Base-by-base conservation (phyloP, 1,140 invertebrate genomes). In the Polypedilum vanderplanki region DNA sequence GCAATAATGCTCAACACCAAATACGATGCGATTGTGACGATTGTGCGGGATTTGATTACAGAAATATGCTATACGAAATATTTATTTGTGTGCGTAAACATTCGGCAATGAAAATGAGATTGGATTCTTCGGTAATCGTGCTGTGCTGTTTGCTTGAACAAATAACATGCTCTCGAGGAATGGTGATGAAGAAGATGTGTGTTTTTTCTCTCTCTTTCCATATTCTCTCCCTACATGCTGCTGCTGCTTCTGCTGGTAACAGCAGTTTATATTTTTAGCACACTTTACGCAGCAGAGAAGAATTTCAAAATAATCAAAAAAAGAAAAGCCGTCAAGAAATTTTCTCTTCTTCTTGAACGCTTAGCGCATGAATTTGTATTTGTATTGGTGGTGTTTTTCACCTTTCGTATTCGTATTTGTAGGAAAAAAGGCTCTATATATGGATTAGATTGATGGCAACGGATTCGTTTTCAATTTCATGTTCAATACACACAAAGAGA, bases 131-230 rank as follows among this genome's bases (percentile, higher is more conserved):
- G 65, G 65, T 5, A 17, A 12, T 57, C n/a, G 46, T 57, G 46
- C 46, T 57, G 46, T 57, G 10, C 10, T 57, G 65, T 70, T 70
- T 70, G n/a, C n/a, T 70, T 18, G 4, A 17, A 12, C 8, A 7
- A 12, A 17, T 17, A 70, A 22, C 65, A 70, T 70, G 65, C 65
- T 70, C 65, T 70, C 65, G 65, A 70, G 65, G 65, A 70, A 70
- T 70, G 65, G 65, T 22, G 64, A 67, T 18, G 65, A 70, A 70
- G 65, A 70, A 18, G n/a, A 18, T 67, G 9, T 12, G 9, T 46
- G 12, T 57, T 57, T 57, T 12, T 15, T 57, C 46, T 57, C 41
- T 46, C 46, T 57, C 46, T 57, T n/a, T 15, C 46, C 4, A 12
- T 57, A 12, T n/a, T 33, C 5, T 57, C 3, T 57, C 12, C 10